phyloP scores from a whole-genome alignment of 64 coral and sea anemone genomes.

The Catalaphyllia jardinei region DNA sequence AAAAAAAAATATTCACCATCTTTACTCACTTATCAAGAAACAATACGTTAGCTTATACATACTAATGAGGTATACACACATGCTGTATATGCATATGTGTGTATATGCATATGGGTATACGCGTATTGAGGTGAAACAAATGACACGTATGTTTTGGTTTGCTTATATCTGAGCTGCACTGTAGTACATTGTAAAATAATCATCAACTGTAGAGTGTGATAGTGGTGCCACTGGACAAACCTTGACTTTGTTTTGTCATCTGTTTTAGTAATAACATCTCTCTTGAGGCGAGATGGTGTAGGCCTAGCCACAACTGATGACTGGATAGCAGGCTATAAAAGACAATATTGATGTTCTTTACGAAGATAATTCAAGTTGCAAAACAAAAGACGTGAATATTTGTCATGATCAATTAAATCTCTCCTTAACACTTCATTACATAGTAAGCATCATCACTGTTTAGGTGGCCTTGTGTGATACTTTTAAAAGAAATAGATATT shows the following conservation, averaged over 20 bases:
- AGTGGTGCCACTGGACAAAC: slow-evolving; percentile 13
- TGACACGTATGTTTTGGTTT: no score
- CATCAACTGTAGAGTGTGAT: not conserved
- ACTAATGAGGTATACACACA: no score
- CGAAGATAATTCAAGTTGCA: slow-evolving; percentile 9
- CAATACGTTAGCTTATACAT: no score
- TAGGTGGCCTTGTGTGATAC: not conserved
- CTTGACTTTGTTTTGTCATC: slow-evolving; percentile 88
- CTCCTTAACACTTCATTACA: no score
- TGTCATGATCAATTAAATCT: not conserved
- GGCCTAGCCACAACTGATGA: slow-evolving; percentile 82
- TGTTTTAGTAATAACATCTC: slow-evolving; percentile 53
- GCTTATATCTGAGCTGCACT: no score
- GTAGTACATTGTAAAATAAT: no score
- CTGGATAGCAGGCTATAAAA: slow-evolving; percentile 76
- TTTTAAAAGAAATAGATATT: not conserved
- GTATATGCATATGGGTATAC: no score
- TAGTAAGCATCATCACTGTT: not conserved
- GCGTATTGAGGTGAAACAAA: no score
- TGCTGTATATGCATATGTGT: no score
- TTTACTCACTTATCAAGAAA: no score
- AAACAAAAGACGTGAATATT: slow-evolving; percentile 4
- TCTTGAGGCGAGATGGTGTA: slow-evolving; percentile 64
- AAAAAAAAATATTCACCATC: no score
- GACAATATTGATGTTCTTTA: slow-evolving; percentile 1